Base-by-base conservation (phyloP, 1,140 invertebrate genomes). In the Halyomorpha halys region DNA sequence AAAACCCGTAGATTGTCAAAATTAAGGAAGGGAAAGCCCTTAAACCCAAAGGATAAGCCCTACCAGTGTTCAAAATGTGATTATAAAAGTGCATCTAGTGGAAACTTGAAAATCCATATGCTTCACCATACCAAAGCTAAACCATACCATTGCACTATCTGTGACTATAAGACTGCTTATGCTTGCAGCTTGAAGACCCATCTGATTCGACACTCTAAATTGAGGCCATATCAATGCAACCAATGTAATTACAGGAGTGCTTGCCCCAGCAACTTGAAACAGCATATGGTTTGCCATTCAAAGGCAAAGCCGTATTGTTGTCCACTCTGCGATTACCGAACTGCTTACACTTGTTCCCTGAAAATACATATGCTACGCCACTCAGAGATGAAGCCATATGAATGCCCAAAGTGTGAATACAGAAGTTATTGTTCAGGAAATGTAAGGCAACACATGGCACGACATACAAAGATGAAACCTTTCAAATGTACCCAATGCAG, bases 101-200 rank as follows among this genome's bases (percentile, higher is more conserved):
- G 49, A 9, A 25, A 25, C 23, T 14, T 53, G 49, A 19, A 25
- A 19, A 19, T 21, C 8, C 49, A 53, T 14, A 53, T 21, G 49
- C 18, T 2, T 8, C 18, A 21, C 13, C 49, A 53, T n/a, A 21
- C 49, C 5, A 25, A 25, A 19, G 49, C 23, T 25, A 53, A 53
- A n/a, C 49, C 49, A 4, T 53, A 53, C 49, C 18, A 19, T 14
- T 53, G 49, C 16, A 9, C 49, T 6, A 19, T 53, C 49, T 53
- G 49, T 25, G 49, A 53, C 16, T 53, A 53, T n/a, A 19, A 25
- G 49, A 53, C 49, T 1, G 49, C 49, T 19, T 53, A 53, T 53
- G 18, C 49, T 25, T 21, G 23, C 49, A 53, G 49, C 49, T 25
- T 53, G 18, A 21, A 19, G 49, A 25, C 49, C 3, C 49, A 53